A percentile compares a stretch with the other conserved stretches of the same genome.
phyloP scores from a whole-genome alignment of 2,888 invertebrate genomes.

The Cenopis cana region DNA sequence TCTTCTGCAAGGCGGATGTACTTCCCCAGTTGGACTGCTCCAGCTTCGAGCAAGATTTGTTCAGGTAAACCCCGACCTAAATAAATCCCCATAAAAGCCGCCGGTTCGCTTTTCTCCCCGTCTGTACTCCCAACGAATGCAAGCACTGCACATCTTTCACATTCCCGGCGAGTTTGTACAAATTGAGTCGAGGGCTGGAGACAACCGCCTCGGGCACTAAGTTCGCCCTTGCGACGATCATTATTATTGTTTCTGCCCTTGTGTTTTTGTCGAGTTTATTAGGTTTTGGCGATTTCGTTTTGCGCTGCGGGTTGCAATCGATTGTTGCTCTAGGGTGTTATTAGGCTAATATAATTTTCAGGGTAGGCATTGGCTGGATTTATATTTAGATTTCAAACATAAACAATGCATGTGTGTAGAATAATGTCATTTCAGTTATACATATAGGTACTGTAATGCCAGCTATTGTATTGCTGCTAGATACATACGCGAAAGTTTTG shows the following conservation, averaged over 20 bases:
- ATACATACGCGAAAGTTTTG: too few species aligned
- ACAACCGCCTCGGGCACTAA: slow-evolving; percentile 39
- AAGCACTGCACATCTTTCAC: slow-evolving; percentile 66
- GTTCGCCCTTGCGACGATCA: slow-evolving; percentile 55
- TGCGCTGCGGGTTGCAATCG: slow-evolving; percentile 19
- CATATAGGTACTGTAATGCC: too few species aligned
- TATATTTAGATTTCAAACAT: not conserved
- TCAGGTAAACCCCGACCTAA: too few species aligned
- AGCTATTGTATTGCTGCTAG: too few species aligned
- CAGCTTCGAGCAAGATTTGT: too few species aligned
- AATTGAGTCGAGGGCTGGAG: slow-evolving; percentile 61
- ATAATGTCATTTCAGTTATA: too few species aligned
- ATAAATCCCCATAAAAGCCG: too few species aligned
- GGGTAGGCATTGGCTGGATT: not conserved
- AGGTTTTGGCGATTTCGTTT: slow-evolving; percentile 35
- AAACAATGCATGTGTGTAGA: too few species aligned
- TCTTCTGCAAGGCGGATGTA: too few species aligned
- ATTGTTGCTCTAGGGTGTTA: slow-evolving; percentile 15
- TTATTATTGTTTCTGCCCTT: slow-evolving; percentile 43
- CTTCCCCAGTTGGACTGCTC: too few species aligned
- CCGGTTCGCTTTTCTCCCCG: slow-evolving; percentile 48
- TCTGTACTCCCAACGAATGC: slow-evolving; percentile 56
- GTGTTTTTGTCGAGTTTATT: slow-evolving; percentile 32
- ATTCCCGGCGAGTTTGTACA: slow-evolving; percentile 67
- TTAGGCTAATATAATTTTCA: not conserved